Percentiles rank a stretch among this genome's conserved stretches.
Conservation (phyloP, 2,797 vertebrate genomes). For the Lateolabrax maculatus region DNA sequence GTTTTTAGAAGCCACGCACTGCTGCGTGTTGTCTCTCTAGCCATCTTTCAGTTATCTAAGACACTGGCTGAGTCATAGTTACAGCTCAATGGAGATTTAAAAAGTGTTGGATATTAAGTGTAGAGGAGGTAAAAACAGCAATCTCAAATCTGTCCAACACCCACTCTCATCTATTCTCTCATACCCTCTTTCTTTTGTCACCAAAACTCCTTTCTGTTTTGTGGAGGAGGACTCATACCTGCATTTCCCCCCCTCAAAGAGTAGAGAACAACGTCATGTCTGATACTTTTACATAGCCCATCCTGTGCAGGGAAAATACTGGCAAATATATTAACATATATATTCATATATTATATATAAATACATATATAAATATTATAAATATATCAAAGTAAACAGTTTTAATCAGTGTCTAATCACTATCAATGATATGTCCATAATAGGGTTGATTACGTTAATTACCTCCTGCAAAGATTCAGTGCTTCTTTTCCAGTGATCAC, state of each 20-base stretch:
- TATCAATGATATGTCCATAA: slow-evolving; percentile 29
- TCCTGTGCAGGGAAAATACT: slow-evolving; percentile 24
- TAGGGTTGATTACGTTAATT: background rate
- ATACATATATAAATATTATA: too few relatives aligned
- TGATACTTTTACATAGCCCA: slow-evolving; percentile 12
- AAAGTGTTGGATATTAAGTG: slow-evolving; percentile 69
- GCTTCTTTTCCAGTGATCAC: background rate
- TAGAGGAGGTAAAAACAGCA: slow-evolving; percentile 66
- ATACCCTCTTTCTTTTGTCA: slow-evolving; percentile 31
- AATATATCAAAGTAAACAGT: too few relatives aligned
- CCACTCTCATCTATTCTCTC: slow-evolving; percentile 53
- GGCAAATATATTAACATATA: slow-evolving; percentile 36
- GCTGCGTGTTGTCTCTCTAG: slow-evolving; percentile 51
- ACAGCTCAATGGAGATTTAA: slow-evolving; percentile 60
- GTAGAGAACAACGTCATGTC: background rate
- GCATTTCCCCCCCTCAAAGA: slow-evolving; percentile 18
- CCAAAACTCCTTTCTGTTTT: slow-evolving; percentile 29
- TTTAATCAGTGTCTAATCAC: background rate
- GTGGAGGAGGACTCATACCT: slow-evolving; percentile 25
- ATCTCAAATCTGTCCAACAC: slow-evolving; percentile 61
- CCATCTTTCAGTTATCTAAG: slow-evolving; percentile 66
- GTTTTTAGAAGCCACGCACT: slow-evolving; percentile 48
- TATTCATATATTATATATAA: too few relatives aligned
- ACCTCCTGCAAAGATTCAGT: background rate
- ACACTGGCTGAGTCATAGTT: slow-evolving; percentile 70